A percentile compares a stretch with the other conserved stretches of the same genome.
Evolutionary conservation across 2,797 vertebrate species (phyloP).

Genomic region (Bufotes viridis): DNA sequence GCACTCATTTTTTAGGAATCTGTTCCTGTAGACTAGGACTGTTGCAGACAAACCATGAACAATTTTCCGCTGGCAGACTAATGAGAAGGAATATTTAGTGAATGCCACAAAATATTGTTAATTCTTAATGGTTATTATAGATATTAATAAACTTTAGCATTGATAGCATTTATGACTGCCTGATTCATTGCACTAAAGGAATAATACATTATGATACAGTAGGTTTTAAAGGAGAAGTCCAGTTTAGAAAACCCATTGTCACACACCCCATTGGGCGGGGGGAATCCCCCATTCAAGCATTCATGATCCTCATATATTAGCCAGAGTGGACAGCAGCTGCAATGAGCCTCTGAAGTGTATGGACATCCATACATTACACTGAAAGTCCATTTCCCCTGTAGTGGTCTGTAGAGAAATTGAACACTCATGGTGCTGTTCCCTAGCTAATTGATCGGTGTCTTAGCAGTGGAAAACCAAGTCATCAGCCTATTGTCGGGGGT

Average conservation of each 20-base stretch:
- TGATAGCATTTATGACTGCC: slow-evolving; percentile 20
- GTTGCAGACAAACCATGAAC: not conserved
- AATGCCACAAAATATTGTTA: not conserved
- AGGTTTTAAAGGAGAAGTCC: not conserved
- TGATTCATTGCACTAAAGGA: not conserved
- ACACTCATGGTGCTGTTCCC: too few species aligned
- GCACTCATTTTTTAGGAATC: not conserved
- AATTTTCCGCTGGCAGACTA: not conserved
- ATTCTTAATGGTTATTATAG: not conserved
- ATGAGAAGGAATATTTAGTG: not conserved
- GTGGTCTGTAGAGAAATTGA: too few species aligned
- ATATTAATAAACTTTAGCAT: slow-evolving; percentile 31
- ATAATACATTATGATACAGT: not conserved
- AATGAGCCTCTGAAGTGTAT: not conserved
- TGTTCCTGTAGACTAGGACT: not conserved
- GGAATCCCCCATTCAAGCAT: not conserved
- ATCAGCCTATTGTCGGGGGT: too few species aligned
- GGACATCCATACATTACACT: not conserved
- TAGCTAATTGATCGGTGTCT: too few species aligned
- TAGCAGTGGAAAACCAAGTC: too few species aligned
- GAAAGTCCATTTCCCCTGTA: too few species aligned
- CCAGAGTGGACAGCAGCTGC: not conserved
- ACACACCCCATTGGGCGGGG: not conserved
- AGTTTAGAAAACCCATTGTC: not conserved
- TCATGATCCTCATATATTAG: not conserved